phyloP scores from a whole-genome alignment of 2,113 vertebrate species.

The Poeciliopsis turrubarensis region DNA sequence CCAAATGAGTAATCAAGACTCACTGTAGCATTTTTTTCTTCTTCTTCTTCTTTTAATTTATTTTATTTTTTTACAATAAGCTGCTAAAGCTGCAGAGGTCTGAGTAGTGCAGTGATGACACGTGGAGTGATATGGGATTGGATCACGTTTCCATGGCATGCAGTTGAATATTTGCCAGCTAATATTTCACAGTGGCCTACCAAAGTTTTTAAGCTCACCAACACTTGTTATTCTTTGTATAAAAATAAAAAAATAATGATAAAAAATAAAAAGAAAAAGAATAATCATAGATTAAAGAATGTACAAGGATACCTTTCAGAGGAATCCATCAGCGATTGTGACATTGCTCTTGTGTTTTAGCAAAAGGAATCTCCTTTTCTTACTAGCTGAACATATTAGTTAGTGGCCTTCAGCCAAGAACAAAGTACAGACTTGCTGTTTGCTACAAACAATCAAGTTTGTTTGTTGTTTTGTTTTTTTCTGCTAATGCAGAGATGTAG shows the following conservation, averaged over 20 bases:
- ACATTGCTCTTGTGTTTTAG: constrained; percentile 50
- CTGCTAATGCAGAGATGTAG: constrained; percentile 2
- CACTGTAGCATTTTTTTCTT: constrained; percentile 39
- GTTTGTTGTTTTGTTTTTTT: constrained; percentile 6
- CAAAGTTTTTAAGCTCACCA: constrained; percentile 74
- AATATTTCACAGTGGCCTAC: constrained; percentile 81
- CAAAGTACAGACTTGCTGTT: constrained; percentile 46
- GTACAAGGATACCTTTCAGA: constrained; percentile 61
- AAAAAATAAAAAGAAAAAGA: constrained; percentile 40
- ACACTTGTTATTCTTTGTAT: constrained; percentile 66
- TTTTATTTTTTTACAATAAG: constrained; percentile 56
- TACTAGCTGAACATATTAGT: constrained; percentile 27
- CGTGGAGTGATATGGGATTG: constrained; percentile 69
- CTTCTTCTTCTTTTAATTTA: constrained; percentile 31
- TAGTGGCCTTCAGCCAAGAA: constrained; percentile 25
- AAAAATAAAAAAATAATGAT: neutral
- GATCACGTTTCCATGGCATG: constrained; percentile 63
- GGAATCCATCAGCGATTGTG: constrained; percentile 67
- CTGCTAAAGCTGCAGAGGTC: constrained; percentile 73
- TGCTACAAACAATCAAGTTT: constrained; percentile 19
- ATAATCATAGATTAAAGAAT: constrained; percentile 73
- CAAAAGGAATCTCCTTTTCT: constrained; percentile 41
- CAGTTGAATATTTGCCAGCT: constrained; percentile 69
- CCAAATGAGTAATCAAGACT: constrained; percentile 50
- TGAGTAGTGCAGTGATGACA: constrained; percentile 75